Evolutionary conservation across 2,113 vertebrate species (phyloP), one percentile per base, ranked within the genome.

Genomic region (Anthoscopus minutus): DNA sequence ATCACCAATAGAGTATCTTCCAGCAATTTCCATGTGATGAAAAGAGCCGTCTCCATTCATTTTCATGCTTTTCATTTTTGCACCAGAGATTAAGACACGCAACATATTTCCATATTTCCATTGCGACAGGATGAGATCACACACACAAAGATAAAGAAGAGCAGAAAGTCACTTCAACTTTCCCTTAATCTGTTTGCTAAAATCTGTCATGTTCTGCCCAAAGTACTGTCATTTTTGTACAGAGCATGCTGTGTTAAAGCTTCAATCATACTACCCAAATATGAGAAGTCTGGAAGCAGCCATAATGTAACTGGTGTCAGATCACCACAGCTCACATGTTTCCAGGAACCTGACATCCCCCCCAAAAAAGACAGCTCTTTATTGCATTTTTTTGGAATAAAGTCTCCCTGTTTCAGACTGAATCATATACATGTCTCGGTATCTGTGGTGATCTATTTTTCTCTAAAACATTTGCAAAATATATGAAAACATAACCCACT

Each of bases 211-310:
- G 47, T 83, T 83, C 72, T 86, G 76, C 88, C 33, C 38, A 88
- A 92, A 71, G 69, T 80, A 47, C 76, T 93, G 89, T 81, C 92
- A 94, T 86, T 89, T 60, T 89, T 60, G 56, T 77, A 60, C 48
- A 57, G 64, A 60, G 57, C 25, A 37, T 0, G 0, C 60, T 19
- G 71, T 9, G 11, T 60, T 89, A 77, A 88, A 89, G 22, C 67
- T 93, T 90, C 93, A 93, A 48, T 92, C 93, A 60, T 16, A 5
- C 38, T 56, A 95, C 48, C 81, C 76, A 77, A 86, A 93, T 53
- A 88, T 12, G 69, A 81, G 67, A 37, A 67, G 53, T 8, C 33
- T 89, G 85, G 27, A 83, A 94, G 74, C 13, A 89, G 50, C 69
- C 65, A 24, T 77, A 47, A 61, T 51, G 48, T 91, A 61, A 64